Evolutionary conservation across 2,888 invertebrate species (phyloP).

Genomic region (Polyploca ridens): DNA sequence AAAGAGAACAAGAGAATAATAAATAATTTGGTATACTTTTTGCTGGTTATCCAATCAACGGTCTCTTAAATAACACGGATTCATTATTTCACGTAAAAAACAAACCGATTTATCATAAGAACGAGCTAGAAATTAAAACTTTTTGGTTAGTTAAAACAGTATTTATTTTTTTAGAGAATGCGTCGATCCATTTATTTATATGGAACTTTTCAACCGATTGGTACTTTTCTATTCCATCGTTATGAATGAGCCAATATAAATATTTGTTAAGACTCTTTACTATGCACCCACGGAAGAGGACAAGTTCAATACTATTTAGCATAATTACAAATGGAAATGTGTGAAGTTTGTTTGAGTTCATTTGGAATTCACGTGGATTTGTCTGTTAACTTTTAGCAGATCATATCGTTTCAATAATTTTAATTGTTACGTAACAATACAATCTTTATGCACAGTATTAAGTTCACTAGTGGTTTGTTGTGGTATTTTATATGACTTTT

Average conservation of each 20-base stretch:
- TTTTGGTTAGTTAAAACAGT: neutral
- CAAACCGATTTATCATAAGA: neutral
- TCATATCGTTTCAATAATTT: neutral
- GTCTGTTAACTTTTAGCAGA: neutral
- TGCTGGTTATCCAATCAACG: neutral
- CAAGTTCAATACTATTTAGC: conserved; percentile 28
- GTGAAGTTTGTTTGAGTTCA: conserved; percentile 4
- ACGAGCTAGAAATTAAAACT: neutral
- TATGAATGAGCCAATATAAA: neutral
- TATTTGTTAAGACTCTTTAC: conserved; percentile 3
- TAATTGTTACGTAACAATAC: neutral
- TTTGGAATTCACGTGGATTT: neutral
- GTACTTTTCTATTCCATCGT: neutral
- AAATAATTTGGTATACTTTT: neutral
- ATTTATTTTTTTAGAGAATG: neutral
- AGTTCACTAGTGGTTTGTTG: neutral
- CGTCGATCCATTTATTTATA: too few relatives aligned
- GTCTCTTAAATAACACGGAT: neutral
- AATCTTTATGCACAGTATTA: neutral
- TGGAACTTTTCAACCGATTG: neutral
- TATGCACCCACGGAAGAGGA: conserved; percentile 27
- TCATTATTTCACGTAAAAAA: neutral
- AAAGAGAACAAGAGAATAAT: neutral
- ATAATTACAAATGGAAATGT: conserved; percentile 15
- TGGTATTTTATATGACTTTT: neutral